Conservation (phyloP, 2,888 invertebrate species). For the Stegana nigrithorax region DNA sequence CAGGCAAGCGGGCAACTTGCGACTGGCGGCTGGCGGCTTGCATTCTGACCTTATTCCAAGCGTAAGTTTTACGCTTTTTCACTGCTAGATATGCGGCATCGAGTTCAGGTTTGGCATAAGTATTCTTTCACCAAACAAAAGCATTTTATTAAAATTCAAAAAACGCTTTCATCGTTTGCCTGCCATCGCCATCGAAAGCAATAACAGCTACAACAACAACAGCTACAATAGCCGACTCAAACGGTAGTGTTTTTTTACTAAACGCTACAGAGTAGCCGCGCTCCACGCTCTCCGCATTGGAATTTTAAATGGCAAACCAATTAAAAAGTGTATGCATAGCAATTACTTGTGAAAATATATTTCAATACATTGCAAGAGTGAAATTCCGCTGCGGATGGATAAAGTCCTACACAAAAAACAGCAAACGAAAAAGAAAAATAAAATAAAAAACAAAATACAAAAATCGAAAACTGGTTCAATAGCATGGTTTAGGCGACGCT, state of each 20-base stretch:
- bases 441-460: background rate
- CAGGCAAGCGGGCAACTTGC: background rate
- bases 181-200: background rate
- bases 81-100: background rate
- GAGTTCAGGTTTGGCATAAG: no score
- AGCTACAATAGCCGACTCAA: background rate
- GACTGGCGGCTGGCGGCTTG: background rate
- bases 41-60: constrained; percentile 2
- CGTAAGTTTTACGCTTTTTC: background rate
- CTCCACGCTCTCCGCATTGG: no score
- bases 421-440: background rate
- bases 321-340: constrained; percentile 18
- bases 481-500: background rate
- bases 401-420: no score
- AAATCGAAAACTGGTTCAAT: background rate
- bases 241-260: background rate
- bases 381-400: no score
- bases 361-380: no score
- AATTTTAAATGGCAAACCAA: constrained; percentile 12
- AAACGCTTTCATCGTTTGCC: background rate
- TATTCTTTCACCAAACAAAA: constrained; percentile 4
- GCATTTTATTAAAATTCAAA: constrained; percentile 8
- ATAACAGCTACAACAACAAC: background rate
- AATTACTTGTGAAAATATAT: constrained; percentile 7
- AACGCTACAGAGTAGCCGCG: background rate